Percentiles rank a stretch among this genome's conserved stretches.
Conservation (phyloP, 2,797 vertebrate species). For the Pseudomugil gertrudae region DNA sequence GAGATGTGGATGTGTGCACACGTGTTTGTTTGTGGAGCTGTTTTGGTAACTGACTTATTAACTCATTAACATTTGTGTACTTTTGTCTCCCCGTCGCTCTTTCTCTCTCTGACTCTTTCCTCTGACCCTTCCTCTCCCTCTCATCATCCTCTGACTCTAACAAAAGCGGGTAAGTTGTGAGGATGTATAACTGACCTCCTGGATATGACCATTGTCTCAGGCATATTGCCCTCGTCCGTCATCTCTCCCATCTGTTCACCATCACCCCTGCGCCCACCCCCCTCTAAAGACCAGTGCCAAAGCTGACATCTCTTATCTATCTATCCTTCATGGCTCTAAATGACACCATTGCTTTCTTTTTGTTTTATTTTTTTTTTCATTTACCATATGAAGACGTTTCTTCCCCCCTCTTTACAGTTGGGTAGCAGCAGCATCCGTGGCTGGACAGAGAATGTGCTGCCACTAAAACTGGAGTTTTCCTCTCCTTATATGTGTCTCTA, state of each 20-base stretch:
- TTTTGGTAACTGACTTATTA: conserved; percentile 56
- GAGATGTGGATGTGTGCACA: conserved; percentile 36
- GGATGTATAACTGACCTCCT: conserved; percentile 82
- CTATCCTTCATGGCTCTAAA: conserved; percentile 64
- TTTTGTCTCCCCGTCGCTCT: conserved; percentile 93
- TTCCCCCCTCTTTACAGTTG: conserved; percentile 76
- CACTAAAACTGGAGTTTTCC: conserved; percentile 63
- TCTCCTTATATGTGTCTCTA: conserved; percentile 68
- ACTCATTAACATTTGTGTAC: conserved; percentile 88
- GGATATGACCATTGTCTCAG: conserved; percentile 81
- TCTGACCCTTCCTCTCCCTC: conserved; percentile 64
- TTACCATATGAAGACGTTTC: conserved; percentile 66
- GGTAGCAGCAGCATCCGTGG: conserved; percentile 77
- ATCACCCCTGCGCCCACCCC: conserved; percentile 33
- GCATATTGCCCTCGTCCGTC: conserved; percentile 66
- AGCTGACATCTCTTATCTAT: conserved; percentile 65
- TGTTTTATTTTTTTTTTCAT: conserved; percentile 46
- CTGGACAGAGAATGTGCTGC: conserved; percentile 79
- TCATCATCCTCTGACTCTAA: conserved; percentile 92
- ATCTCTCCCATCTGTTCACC: conserved; percentile 68
- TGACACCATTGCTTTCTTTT: conserved; percentile 60
- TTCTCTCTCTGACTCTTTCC: conserved; percentile 69
- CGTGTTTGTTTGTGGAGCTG: conserved; percentile 35
- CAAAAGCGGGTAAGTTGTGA: conserved; percentile 95
- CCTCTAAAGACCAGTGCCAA: conserved; percentile 62